Evolutionary conservation across 2,888 invertebrate genomes (phyloP).

Genomic region (Callyntrura sp.): DNA sequence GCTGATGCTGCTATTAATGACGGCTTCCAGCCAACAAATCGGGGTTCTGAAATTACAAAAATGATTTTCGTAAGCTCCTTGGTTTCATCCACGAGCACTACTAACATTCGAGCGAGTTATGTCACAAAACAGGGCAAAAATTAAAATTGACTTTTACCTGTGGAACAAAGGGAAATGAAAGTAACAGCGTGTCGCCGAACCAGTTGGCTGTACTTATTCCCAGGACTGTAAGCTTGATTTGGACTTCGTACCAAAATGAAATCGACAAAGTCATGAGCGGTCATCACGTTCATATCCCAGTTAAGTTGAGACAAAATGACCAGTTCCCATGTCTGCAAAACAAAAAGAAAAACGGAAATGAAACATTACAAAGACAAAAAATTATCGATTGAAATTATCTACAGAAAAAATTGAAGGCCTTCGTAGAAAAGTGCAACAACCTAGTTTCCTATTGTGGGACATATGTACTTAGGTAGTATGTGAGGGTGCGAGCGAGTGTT

Average conservation of each 20-base stretch:
- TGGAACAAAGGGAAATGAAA: conserved; percentile 91
- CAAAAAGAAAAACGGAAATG: conserved; percentile 76
- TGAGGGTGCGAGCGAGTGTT: not conserved
- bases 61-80: too few relatives aligned
- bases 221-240: conserved; percentile 76
- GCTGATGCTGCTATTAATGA: conserved; percentile 83
- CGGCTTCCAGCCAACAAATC: conserved; percentile 83
- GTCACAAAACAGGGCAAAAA: not conserved
- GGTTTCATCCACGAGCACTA: too few relatives aligned
- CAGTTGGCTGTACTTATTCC: conserved; percentile 87
- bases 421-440: conserved; percentile 61
- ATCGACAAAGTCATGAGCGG: conserved; percentile 93
- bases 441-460: not conserved
- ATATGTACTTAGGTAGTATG: not conserved
- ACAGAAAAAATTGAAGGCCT: conserved; percentile 49
- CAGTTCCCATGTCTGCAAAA: conserved; percentile 92
- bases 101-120: too few relatives aligned
- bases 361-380: conserved; percentile 13
- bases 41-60: conserved; percentile 78
- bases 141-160: conserved; percentile 87
- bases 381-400: conserved; percentile 32
- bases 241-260: conserved; percentile 90
- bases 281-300: conserved; percentile 93
- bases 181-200: conserved; percentile 91
- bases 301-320: conserved; percentile 91